Conservation (phyloP, 2,797 vertebrate genomes). For the Rhyacichthys aspro region DNA sequence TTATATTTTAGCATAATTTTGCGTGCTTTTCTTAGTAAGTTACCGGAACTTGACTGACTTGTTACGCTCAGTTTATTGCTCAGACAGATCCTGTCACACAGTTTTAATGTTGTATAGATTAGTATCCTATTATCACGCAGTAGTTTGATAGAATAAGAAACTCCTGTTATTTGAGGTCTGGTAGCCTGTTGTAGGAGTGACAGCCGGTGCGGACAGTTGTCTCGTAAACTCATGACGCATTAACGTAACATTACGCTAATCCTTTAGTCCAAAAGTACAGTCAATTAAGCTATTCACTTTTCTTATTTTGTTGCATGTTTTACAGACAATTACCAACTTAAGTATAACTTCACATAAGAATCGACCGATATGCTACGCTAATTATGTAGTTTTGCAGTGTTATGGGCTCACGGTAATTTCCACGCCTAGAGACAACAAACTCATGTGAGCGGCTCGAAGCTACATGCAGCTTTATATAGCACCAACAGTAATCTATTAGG, state of each 20-base stretch:
- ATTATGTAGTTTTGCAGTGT: background rate
- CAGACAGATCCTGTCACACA: too few relatives aligned
- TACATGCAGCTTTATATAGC: background rate
- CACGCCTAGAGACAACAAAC: background rate
- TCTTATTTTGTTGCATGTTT: background rate
- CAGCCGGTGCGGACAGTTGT: conserved; percentile 12
- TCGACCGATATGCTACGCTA: background rate
- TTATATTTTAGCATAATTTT: too few relatives aligned
- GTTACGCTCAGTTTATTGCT: too few relatives aligned
- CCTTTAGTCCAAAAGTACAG: background rate
- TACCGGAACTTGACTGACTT: too few relatives aligned
- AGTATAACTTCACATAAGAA: background rate
- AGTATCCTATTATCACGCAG: too few relatives aligned
- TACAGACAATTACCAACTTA: background rate
- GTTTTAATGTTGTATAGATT: too few relatives aligned
- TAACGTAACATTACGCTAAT: conserved; percentile 22
- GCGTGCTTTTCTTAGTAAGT: too few relatives aligned
- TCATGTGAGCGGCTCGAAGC: background rate
- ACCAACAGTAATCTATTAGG: background rate
- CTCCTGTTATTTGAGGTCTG: too few relatives aligned
- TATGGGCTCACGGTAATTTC: background rate
- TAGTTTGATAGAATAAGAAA: too few relatives aligned
- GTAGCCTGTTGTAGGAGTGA: background rate
- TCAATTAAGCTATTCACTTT: background rate
- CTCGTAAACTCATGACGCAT: conserved; percentile 21